Evolutionary conservation across 2,113 vertebrate genomes (phyloP).

Genomic region (Plecotus auritus): DNA sequence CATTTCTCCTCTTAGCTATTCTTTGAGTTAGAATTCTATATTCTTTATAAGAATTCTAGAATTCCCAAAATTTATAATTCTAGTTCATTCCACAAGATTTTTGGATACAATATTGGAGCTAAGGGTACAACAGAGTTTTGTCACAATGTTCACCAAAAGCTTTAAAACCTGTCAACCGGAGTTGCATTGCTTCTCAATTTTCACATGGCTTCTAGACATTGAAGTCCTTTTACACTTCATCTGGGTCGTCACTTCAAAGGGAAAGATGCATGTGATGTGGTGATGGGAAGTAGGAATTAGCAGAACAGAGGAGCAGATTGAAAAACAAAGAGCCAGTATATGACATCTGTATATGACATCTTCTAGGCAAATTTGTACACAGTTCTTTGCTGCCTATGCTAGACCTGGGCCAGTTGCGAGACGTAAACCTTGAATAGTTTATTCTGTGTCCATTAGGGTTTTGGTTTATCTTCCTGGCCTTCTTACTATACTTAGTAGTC

Average conservation of each 20-base stretch:
- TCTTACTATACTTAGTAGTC: background rate
- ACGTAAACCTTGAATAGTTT: background rate
- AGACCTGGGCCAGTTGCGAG: background rate
- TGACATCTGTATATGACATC: background rate
- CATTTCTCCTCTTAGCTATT: background rate
- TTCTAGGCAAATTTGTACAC: accelerated
- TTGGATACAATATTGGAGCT: background rate
- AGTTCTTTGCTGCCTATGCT: background rate
- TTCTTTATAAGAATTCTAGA: background rate
- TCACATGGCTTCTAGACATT: background rate
- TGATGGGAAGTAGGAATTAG: background rate
- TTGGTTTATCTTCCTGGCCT: background rate
- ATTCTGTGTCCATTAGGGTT: background rate
- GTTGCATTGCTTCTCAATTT: background rate
- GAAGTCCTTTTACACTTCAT: background rate
- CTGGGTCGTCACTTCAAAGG: background rate
- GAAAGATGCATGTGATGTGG: background rate
- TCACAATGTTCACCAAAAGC: background rate
- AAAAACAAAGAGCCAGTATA: background rate
- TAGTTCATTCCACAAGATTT: background rate
- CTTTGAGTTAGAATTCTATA: background rate
- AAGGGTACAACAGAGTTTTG: background rate
- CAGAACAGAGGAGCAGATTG: background rate
- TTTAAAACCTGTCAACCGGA: background rate
- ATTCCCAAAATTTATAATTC: background rate